A percentile compares a stretch with the other conserved stretches of the same genome.
phyloP scores from a whole-genome alignment of 2,888 invertebrate species.

The Eupithecia tripunctaria region DNA sequence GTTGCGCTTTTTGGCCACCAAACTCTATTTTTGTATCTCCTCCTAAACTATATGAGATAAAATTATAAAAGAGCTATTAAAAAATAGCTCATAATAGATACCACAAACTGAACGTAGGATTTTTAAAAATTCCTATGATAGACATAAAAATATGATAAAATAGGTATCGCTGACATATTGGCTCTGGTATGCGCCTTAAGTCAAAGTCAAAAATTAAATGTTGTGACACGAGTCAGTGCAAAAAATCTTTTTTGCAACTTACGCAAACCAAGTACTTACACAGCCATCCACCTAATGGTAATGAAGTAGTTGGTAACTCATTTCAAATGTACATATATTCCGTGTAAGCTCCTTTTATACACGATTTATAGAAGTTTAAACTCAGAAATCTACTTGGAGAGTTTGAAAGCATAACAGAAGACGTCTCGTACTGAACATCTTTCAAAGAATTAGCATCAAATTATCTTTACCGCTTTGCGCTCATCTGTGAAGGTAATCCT shows the following conservation, averaged over 20 bases:
- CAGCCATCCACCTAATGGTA: not conserved
- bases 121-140: too few relatives aligned
- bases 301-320: not conserved
- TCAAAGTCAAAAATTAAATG: too few relatives aligned
- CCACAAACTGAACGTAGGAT: too few relatives aligned
- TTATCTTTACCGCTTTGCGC: conserved; percentile 29
- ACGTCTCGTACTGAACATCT: conserved; percentile 19
- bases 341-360: not conserved
- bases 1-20: too few relatives aligned
- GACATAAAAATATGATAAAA: too few relatives aligned
- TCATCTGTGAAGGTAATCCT: conserved; percentile 22
- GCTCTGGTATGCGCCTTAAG: too few relatives aligned
- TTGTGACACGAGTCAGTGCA: not conserved
- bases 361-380: not conserved
- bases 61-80: too few relatives aligned
- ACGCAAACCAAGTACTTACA: too few relatives aligned
- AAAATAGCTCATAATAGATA: too few relatives aligned
- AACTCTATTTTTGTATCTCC: too few relatives aligned
- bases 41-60: too few relatives aligned
- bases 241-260: not conserved
- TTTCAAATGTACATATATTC: not conserved
- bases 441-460: conserved; percentile 33
- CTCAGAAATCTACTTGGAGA: conserved; percentile 8
- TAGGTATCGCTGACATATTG: too few relatives aligned
- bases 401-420: conserved; percentile 21